Conservation (phyloP, 1,140 invertebrate species). For the Pseudomyrmex pallidus region DNA sequence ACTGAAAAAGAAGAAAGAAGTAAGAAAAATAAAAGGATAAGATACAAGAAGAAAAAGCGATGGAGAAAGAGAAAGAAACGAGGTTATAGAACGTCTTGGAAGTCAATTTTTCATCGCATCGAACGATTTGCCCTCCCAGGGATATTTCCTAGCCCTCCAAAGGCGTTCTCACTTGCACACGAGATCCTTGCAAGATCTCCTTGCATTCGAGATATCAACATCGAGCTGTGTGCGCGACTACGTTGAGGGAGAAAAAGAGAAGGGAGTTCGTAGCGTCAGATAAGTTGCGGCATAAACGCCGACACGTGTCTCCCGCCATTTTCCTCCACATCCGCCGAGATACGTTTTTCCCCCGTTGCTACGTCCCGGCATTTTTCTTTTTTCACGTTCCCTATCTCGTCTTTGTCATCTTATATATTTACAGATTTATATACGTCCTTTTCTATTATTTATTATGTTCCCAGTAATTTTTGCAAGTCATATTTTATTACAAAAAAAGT, state of each 20-base stretch:
- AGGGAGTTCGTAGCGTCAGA: slow-evolving; percentile 32
- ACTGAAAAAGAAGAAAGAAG: neutral
- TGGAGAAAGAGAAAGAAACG: neutral
- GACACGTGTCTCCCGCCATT: slow-evolving; percentile 53
- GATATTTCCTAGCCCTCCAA: slow-evolving; percentile 41
- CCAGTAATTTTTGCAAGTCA: too few relatives aligned
- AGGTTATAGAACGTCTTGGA: slow-evolving; percentile 42
- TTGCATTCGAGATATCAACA: slow-evolving; percentile 40
- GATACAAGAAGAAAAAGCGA: neutral
- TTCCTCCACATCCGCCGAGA: slow-evolving; percentile 54
- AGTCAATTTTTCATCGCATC: slow-evolving; percentile 61
- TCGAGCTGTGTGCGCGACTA: slow-evolving; percentile 36
- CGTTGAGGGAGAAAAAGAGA: slow-evolving; percentile 33
- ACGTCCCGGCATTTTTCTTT: slow-evolving; percentile 28
- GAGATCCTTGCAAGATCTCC: slow-evolving; percentile 41
- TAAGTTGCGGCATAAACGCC: slow-evolving; percentile 60
- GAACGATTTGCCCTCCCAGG: slow-evolving; percentile 55
- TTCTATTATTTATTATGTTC: slow-evolving; percentile 6
- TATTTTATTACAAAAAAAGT: too few relatives aligned
- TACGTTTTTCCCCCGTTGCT: slow-evolving; percentile 29
- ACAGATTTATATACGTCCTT: slow-evolving; percentile 5
- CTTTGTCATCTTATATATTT: neutral
- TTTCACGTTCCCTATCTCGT: slow-evolving; percentile 7
- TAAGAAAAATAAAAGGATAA: slow-evolving; percentile 20
- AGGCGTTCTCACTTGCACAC: slow-evolving; percentile 44